Base-by-base conservation (phyloP, 1,140 invertebrate genomes). In the Polyergus mexicanus region DNA sequence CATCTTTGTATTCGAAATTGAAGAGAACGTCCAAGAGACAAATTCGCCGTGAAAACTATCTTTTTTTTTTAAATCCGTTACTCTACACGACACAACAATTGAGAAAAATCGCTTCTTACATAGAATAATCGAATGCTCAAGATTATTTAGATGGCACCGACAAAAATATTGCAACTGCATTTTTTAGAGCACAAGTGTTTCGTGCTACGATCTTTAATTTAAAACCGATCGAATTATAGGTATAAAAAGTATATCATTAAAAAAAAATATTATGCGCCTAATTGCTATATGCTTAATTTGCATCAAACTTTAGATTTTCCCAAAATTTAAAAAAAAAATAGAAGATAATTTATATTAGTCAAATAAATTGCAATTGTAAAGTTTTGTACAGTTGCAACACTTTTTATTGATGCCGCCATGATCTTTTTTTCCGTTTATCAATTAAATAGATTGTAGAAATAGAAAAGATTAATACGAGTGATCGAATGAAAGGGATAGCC, bases 401-500 rank as follows among this genome's bases (percentile, higher is more conserved):
- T 25, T 38, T 38, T 25, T 10, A 35, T 72, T 74, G 22, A 25
- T 25, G n/a, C 19, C 8, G 19, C 7, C 22, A 41, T 16, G 22
- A 58, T 25, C 60, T 75, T 28, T 44, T 19, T 41, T 41, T 13
- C 2, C 51, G 11, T 38, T 6, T 56, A 38, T 25, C 60, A 32
- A 13, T 28, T 75, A 74, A 7, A 7, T 28, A 76, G 41, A 25
- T 28, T 16, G 10, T 10, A 56, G 5, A 68, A 65, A 66, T 13
- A 25, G 28, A 56, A 25, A 54, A 5, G 56, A 68, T 54, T 66
- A 80, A n/a, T 44, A 54, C 16, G 80, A 75, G 35, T 38, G 38
- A 60, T 11, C 51, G 41, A 63, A 13, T 62, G 62, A 85, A 74
- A 81, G 63, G 16, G 58, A 63, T 47, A 56, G 41, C n/a, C 63